Evolutionary conservation across 2,113 vertebrate species (phyloP), one percentile per base, ranked within the genome.

Genomic region (Tachuris rubrigastra): DNA sequence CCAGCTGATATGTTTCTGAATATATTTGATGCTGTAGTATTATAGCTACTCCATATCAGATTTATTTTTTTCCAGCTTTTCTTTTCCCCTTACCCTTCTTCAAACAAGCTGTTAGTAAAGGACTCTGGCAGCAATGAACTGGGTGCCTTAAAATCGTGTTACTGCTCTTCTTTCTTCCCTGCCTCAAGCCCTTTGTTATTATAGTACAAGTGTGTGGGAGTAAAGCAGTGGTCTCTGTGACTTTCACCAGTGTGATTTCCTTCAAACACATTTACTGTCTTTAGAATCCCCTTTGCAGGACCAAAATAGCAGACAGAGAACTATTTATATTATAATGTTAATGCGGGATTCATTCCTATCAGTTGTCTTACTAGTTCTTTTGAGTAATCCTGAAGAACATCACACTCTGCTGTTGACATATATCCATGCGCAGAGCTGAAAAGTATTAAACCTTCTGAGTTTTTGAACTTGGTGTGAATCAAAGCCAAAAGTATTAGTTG

Each of bases 181-280:
- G 72, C 59, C 78, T 92, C 58, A 14, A 87, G 74, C 50, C 37
- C 52, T 80, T 91, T 80, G 63, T 86, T 96, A 55, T 83, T 80
- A 37, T 5, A 39, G 42, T 77, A 25, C 67, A 72, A 67, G 49
- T 42, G 44, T 69, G 85, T 68, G 77, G 85, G 74, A 85, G 87
- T 84, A 74, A 86, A 90, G 28, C 23, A 78, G 27, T 49, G 31
- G 59, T 90, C 85, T 94, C 83, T 63, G 59, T 60, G 68, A 62
- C 62, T 87, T 94, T 96, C 93, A 90, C 72, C 81, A 89, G 66
- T 44, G 53, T 74, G 47, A 89, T 88, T 82, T 60, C 62, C 84
- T 72, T 95, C 87, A 85, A 74, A 53, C 42, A 66, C 18, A 20
- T 93, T 91, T 85, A 22, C 42, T 93, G 80, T 81, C 63, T 90